Evolutionary conservation across 2,888 invertebrate species (phyloP), one percentile per base, ranked within the genome.

Genomic region (Ischnura elegans): DNA sequence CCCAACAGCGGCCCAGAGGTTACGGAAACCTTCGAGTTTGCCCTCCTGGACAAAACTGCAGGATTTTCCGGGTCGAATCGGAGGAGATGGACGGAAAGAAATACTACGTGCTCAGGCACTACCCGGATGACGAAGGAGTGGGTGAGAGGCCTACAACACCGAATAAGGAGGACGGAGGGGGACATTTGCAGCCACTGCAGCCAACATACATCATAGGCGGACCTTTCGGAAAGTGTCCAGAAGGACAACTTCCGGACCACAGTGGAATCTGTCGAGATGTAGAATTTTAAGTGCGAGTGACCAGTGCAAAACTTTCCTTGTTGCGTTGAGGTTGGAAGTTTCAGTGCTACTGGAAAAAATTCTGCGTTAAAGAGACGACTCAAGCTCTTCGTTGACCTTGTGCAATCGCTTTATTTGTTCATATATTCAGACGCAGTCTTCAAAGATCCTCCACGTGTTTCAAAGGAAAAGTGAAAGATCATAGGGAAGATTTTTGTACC

Each of bases 161-260:
- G 6, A 21, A 21, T 8, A 76, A 29, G 76, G 29, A 13, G 5
- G 13, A 29, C 36, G 13, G 36, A 10, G 36, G 16, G 0, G 76
- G 29, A 16, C 2, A 16, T 8, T 16, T 16, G 21, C 76, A 76
- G 16, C 76, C 61, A 19, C 16, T 43, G 10, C 25, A 61, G 19
- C 90, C 90, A 5, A 43, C 55, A 16, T 45, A 90, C 66, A 90
- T 90, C 43, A 61, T 90, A 2, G 90, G 90, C 42, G 90, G 19
- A 13, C 90, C 90, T 13, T 45, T 10, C 0, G 19, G 10, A 43
- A n/a, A 61, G 13, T 90, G 90, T 36, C 90, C 90, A 19, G 61
- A 55, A 2, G 90, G 90, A 16, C 90, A 90, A 43, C 90, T 0
- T 36, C 61, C 61, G 10, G 90, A 90, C 45, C 90, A 61, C 90